Evolutionary conservation across 2,888 invertebrate species (phyloP), one percentile per base, ranked within the genome.

Genomic region (Tipula helvola): DNA sequence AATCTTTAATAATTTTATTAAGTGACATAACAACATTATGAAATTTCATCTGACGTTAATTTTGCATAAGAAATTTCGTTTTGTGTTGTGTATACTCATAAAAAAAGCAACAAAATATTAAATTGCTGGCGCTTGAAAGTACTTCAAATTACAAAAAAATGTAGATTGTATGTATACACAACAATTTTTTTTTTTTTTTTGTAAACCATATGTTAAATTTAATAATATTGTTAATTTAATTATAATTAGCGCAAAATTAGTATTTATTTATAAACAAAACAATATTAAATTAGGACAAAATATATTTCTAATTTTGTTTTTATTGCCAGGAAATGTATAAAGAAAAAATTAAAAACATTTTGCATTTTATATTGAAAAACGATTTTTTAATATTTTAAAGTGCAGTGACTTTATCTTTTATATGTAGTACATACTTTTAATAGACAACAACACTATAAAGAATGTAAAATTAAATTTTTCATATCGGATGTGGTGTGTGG

Each of bases 21-120:
- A 52, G 16, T 71, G 18, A 71, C 71, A 52, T 52, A 52, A 52
- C 16, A 18, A 39, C 3, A 52, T 47, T 86, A 87, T 88, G 41
- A 86, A n/a, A 86, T 71, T 71, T 18, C 16, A 4, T 85, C 71
- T 71, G 28, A 28, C 71, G 71, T 28, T 71, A 71, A 71, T 71
- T 71, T 71, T 71, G 71, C 71, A 71, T 71, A 71, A 71, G 71
- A 71, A 18, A 28, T 28, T 28, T 71, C 28, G 28, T 71, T 10
- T 18, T 71, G 5, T 52, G 52, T 71, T 71, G 5, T 71, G 71
- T 71, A 28, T 71, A 52, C 4, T n/a, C 28, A 3, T 71, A 71
- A 28, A 71, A 71, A 71, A 28, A 71, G 71, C 71, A 71, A 71
- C 28, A 71, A 71, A 71, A 71, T 71, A 71, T 28, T 71, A 71